These are phyloP conservation scores for Chondrilla cf. caribensis DNA, from an alignment of 37 sponge, comb jelly and placozoan species.

Conservation along the genomic window DNA sequence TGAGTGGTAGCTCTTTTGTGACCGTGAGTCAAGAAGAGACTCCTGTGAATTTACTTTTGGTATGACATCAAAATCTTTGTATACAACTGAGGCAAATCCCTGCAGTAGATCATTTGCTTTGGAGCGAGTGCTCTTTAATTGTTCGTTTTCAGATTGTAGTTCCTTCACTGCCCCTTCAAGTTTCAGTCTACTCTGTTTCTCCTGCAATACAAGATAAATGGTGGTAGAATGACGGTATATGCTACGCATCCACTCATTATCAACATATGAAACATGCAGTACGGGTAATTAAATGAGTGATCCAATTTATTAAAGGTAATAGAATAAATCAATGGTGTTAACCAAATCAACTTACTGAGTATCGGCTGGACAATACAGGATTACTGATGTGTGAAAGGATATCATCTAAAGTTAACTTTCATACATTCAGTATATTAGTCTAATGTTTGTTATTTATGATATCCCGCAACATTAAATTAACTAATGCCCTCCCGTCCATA, in stretches of 20 bases:
- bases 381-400: neutral
- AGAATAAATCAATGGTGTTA: neutral
- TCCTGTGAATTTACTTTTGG: slow-evolving; percentile 18
- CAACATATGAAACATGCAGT: no score
- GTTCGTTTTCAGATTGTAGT: slow-evolving; percentile 51
- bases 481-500: no score
- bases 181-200: slow-evolving; percentile 36
- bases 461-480: no score
- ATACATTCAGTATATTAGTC: no score
- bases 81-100: slow-evolving; percentile 31
- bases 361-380: neutral
- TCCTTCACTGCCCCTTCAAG: slow-evolving; percentile 61
- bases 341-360: neutral
- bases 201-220: slow-evolving; percentile 26
- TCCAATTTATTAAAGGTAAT: neutral
- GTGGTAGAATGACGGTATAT: no score
- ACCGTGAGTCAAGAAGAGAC: neutral
- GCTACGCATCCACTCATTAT: no score
- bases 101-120: slow-evolving; percentile 54
- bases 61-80: slow-evolving; percentile 22
- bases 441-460: no score
- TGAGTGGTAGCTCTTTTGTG: slow-evolving; percentile 12
- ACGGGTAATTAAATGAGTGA: no score
- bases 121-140: slow-evolving; percentile 22
- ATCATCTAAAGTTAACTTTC: no score